phyloP scores from a whole-genome alignment of 2,888 invertebrate species.

The Agriopis leucophaearia region DNA sequence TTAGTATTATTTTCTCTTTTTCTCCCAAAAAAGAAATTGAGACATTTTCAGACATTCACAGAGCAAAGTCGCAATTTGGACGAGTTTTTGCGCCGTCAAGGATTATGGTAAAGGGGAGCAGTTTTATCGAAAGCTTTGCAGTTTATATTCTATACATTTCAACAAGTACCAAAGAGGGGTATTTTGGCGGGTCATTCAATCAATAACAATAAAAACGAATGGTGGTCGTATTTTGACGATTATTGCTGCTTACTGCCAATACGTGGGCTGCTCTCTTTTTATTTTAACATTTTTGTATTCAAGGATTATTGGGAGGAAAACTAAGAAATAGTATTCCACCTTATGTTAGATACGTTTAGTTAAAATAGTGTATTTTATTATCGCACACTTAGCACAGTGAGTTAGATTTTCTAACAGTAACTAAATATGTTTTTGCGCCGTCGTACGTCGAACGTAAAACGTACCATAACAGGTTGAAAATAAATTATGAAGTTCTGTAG shows the following conservation, averaged over 20 bases:
- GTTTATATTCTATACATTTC: slow-evolving; percentile 47
- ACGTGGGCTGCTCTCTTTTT: slow-evolving; percentile 26
- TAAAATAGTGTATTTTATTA: too few species aligned
- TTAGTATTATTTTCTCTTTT: slow-evolving; percentile 35
- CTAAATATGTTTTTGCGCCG: too few species aligned
- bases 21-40: slow-evolving; percentile 37
- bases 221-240: slow-evolving; percentile 38
- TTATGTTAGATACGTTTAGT: neutral
- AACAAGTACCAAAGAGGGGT: slow-evolving; percentile 43
- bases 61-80: slow-evolving; percentile 37
- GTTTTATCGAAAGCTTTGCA: slow-evolving; percentile 45
- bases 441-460: too few species aligned
- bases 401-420: too few species aligned
- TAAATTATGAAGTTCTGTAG: too few species aligned
- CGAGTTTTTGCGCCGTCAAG: slow-evolving; percentile 41
- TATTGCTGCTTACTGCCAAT: slow-evolving; percentile 36
- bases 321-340: neutral
- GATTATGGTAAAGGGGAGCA: slow-evolving; percentile 42
- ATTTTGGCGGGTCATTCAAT: slow-evolving; percentile 44
- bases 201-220: slow-evolving; percentile 49
- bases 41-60: slow-evolving; percentile 39
- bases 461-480: too few species aligned
- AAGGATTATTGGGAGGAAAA: neutral
- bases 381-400: too few species aligned
- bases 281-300: slow-evolving; percentile 13